Evolutionary conservation across 1,140 invertebrate species (phyloP), one percentile per base, ranked within the genome.

Genomic region (Cotesia vestalis): DNA sequence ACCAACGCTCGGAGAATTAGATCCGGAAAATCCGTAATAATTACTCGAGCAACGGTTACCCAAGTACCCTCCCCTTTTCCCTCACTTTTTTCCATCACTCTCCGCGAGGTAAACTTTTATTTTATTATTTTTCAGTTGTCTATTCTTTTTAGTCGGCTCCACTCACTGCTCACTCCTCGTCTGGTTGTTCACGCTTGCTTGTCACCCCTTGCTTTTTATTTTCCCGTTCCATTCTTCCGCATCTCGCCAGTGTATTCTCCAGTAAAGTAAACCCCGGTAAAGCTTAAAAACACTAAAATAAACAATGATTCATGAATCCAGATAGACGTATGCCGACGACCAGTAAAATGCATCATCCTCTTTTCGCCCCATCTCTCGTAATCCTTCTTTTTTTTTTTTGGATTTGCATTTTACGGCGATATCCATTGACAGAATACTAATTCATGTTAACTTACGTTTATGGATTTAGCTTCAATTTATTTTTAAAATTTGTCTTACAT

Each of bases 1-100:
- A 84, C 82, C 83, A 84, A 80, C 79, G 84, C 81, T 79, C 80
- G 81, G 83, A 86, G 85, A 85, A 86, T 85, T 86, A 85, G 83
- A 85, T 85, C 83, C 82, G 82, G 80, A 85, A 85, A 86, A 86
- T 86, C 85, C 85, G 83, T 85, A 86, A 85, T 85, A 86, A 86
- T 86, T 86, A 83, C 84, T 84, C 83, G 78, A 79, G 78, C 79
- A 77, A 81, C 79, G 80, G 78, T 79, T 81, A 78, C 78, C 80
- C 80, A 76, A 74, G 74, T 75, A 69, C 77, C 74, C 79, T 79
- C 72, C 69, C 75, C 59, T 73, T 55, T 66, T 51, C 57, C 66
- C 53, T 67, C 55, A 52, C 71, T 59, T 70, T 73, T 71, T 53
- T 66, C 64, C 63, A 75, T 71, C 63, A 55, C 64, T 40, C 53